A percentile compares a stretch with the other conserved stretches of the same genome.
phyloP scores from a whole-genome alignment of 2,888 invertebrate species.

The Malacosoma neustria region DNA sequence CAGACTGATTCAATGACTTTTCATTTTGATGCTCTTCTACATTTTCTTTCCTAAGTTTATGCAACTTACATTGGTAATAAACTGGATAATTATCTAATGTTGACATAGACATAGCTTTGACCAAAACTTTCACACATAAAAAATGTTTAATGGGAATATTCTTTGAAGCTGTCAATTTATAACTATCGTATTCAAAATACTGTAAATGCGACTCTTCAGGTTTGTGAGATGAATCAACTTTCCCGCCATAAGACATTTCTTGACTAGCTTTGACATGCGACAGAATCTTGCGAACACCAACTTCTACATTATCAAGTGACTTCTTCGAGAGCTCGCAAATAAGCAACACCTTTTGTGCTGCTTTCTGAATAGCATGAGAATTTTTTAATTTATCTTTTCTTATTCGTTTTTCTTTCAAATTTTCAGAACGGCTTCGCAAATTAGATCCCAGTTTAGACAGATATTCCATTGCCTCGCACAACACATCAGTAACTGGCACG shows the following conservation, averaged over 20 bases:
- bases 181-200: conserved; percentile 35
- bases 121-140: conserved; percentile 44
- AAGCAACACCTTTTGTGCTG: conserved; percentile 52
- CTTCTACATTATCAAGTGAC: conserved; percentile 59
- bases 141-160: conserved; percentile 48
- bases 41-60: conserved; percentile 25
- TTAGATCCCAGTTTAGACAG: conserved; percentile 60
- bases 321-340: conserved; percentile 65
- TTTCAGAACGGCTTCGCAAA: conserved; percentile 50
- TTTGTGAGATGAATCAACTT: conserved; percentile 10
- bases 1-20: no score
- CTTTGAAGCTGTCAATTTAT: conserved; percentile 39
- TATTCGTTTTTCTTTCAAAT: conserved; percentile 49
- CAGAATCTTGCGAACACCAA: conserved; percentile 43
- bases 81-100: conserved; percentile 50
- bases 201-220: conserved; percentile 19
- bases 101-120: conserved; percentile 29
- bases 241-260: conserved; percentile 26
- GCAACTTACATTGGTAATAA: conserved; percentile 48
- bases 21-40: no score
- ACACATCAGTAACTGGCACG: conserved; percentile 47
- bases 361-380: conserved; percentile 53
- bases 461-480: conserved; percentile 62
- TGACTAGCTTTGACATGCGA: conserved; percentile 32
- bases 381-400: conserved; percentile 46